Conservation (phyloP, 2,888 invertebrate species). For the Athalia cordata region DNA sequence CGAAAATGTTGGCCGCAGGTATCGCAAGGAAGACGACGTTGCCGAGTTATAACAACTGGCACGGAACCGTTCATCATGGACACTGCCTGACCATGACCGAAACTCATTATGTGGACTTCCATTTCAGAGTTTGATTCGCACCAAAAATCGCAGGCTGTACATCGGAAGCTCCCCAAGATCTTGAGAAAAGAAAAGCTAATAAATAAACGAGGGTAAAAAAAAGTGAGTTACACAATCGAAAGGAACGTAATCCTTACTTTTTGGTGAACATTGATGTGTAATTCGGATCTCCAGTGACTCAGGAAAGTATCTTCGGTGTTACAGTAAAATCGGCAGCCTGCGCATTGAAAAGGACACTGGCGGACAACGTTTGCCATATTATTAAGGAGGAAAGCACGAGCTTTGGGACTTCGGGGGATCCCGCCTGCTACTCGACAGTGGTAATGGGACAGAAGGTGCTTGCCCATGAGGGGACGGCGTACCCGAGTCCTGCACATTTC, state of each 20-base stretch:
- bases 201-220: background rate
- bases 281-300: slow-evolving; percentile 83
- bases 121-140: slow-evolving; percentile 80
- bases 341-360: slow-evolving; percentile 91
- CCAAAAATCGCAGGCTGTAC: slow-evolving; percentile 84
- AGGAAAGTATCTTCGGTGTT: slow-evolving; percentile 84
- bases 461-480: slow-evolving; percentile 82
- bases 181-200: slow-evolving; percentile 51
- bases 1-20: slow-evolving; percentile 83
- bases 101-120: slow-evolving; percentile 80
- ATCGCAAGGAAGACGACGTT: slow-evolving; percentile 79
- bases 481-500: slow-evolving; percentile 84
- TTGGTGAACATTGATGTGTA: slow-evolving; percentile 76
- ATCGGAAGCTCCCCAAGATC: slow-evolving; percentile 80
- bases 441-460: slow-evolving; percentile 90
- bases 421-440: slow-evolving; percentile 83
- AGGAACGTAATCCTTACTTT: slow-evolving; percentile 61
- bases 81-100: slow-evolving; percentile 83
- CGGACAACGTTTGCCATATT: slow-evolving; percentile 87
- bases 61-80: slow-evolving; percentile 87
- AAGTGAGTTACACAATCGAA: background rate
- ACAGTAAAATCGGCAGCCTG: slow-evolving; percentile 88
- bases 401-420: slow-evolving; percentile 76
- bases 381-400: slow-evolving; percentile 81
- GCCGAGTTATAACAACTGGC: slow-evolving; percentile 85